Base-by-base conservation (phyloP, 2,797 vertebrate species). In the Acipenser transmontanus region DNA sequence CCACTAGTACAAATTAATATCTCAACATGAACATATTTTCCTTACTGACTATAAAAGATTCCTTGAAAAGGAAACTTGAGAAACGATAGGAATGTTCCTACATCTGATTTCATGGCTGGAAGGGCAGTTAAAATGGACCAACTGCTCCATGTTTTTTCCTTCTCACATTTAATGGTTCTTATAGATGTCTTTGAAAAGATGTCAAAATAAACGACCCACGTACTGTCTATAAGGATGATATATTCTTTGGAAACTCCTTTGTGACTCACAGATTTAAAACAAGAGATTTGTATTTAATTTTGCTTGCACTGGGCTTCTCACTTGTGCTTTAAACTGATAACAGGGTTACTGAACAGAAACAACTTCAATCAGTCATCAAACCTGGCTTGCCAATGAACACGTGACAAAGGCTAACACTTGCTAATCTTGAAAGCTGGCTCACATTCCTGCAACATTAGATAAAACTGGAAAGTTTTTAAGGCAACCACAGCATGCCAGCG, bases 321-420 rank as follows among this genome's bases (percentile, higher is more conserved):
- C 4, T 34, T 34, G 34, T 34, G 34, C 34, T 34, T 34, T 34
- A 62, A 51, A 72, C 56, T 54, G 72, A 70, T 76, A 74, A 78
- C 20, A 69, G n/a, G 63, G 6, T 7, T 50, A 68, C 69, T 52
- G 73, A 80, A 77, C 71, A 13, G 73, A 59, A 61, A 57, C 8
- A 12, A 12, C 49, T 54, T 65, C 56, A 65, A 69, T 71, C 59
- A 7, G 64, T 14, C 51, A 69, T 66, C 60, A 63, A 69, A 49
- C 65, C 2, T 59, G 68, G 59, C 65, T 67, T 69, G 75, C 62
- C 0, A 17, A 62, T 66, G 57, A 51, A 61, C 17, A 59, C 49
- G 61, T n/a, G 62, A 66, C 50, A 68, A 64, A 65, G 62, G 69
- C 63, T 63, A 57, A 57, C 34, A 47, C 20, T 49, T 59, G 66